A percentile compares a stretch with the other conserved stretches of the same genome.
These are phyloP conservation scores for Desoria tigrina DNA, from an alignment of 2,888 invertebrate genomes.

Conservation along the genomic window DNA sequence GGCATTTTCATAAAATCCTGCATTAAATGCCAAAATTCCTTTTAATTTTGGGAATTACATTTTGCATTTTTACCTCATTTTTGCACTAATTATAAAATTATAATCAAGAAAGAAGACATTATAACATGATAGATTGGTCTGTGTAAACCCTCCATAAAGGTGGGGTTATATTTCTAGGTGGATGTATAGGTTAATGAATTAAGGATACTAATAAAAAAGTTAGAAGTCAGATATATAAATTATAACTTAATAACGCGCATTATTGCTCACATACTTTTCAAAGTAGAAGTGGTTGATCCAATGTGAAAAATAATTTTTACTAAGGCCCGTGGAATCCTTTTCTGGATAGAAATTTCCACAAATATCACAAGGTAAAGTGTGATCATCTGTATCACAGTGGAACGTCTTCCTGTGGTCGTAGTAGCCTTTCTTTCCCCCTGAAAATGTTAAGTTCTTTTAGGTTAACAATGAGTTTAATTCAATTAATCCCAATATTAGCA, in stretches of 20 bases:
- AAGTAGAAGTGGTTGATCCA: constrained; percentile 27
- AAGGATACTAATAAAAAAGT: no score
- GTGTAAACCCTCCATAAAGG: no score
- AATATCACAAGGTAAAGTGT: constrained; percentile 25
- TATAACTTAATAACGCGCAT: no score
- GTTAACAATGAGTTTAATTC: background rate
- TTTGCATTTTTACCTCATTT: background rate
- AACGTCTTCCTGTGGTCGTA: constrained; percentile 2
- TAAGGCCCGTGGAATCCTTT: constrained; percentile 22
- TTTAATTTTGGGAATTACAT: no score
- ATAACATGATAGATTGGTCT: no score
- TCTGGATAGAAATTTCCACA: constrained; percentile 25
- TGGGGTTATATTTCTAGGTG: no score
- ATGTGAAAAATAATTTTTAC: constrained; percentile 21
- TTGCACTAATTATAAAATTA: background rate
- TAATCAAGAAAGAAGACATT: background rate
- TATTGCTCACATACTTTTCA: constrained; percentile 23
- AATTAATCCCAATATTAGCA: no score
- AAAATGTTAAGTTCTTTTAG: constrained; percentile 2
- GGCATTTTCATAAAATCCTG: no score
- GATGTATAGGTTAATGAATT: no score
- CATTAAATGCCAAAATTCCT: no score
- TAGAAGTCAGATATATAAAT: no score
- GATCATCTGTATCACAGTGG: constrained; percentile 9
- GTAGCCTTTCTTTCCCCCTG: constrained; percentile 22